Conservation (phyloP, 2,888 invertebrate species). For the Empis stercorea region DNA sequence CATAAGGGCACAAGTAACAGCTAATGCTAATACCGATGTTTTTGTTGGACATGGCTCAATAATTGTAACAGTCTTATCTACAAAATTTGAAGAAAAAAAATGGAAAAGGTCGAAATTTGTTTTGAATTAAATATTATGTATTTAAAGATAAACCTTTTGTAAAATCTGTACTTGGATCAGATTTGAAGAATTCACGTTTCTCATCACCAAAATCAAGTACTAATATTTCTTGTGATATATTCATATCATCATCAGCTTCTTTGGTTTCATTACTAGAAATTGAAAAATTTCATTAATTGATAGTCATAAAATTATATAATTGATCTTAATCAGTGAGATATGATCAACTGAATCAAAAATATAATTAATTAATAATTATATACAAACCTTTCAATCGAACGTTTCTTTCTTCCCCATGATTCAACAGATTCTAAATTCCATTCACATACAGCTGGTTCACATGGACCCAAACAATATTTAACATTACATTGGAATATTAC, state of each 20-base stretch:
- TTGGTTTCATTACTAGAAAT: constrained; percentile 45
- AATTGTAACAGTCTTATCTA: constrained; percentile 82
- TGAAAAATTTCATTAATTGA: not conserved
- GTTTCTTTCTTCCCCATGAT: constrained; percentile 82
- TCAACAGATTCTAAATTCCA: constrained; percentile 83
- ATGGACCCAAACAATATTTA: constrained; percentile 88
- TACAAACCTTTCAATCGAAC: constrained; percentile 43
- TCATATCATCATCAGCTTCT: constrained; percentile 56
- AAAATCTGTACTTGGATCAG: constrained; percentile 62
- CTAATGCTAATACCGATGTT: constrained; percentile 78
- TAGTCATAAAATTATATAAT: not conserved
- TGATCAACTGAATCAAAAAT: no score
- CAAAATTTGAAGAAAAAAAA: constrained; percentile 20
- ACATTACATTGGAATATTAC: constrained; percentile 97
- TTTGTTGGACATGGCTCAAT: constrained; percentile 86
- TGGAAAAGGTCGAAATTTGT: constrained; percentile 6
- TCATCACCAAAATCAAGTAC: constrained; percentile 89
- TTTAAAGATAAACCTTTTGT: constrained; percentile 49
- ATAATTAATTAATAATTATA: not conserved
- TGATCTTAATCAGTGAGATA: no score
- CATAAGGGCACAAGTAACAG: constrained; percentile 81
- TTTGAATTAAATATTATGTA: not conserved
- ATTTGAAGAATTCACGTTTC: constrained; percentile 65
- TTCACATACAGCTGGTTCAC: constrained; percentile 85
- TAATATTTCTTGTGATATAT: constrained; percentile 84